A percentile compares a stretch with the other conserved stretches of the same genome.
Evolutionary conservation across 92 coral and sea anemone genomes (phyloP).

Genomic region (Phenganax stokvisi): DNA sequence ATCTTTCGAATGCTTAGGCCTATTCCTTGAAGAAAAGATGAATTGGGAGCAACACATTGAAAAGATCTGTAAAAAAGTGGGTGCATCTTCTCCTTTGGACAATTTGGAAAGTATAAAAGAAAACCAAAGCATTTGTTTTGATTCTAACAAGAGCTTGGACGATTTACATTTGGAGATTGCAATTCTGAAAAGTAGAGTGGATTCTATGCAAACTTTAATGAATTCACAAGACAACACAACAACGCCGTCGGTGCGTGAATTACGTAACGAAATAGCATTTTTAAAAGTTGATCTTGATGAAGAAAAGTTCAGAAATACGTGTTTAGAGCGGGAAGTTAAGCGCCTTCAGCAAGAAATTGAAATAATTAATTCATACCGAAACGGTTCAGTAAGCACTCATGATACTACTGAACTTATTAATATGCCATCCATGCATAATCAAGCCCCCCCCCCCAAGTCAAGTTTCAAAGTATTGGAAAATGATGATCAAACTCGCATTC

Average conservation of each 20-base stretch:
- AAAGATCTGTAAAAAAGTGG: slow-evolving; percentile 3
- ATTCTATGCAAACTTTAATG: slow-evolving; percentile 9
- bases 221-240: slow-evolving; percentile 3
- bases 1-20: not conserved
- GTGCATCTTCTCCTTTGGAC: not conserved
- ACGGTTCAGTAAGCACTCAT: not conserved
- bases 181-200: not conserved
- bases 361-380: not conserved
- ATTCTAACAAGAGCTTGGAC: not conserved
- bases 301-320: not conserved
- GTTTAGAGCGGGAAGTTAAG: not conserved
- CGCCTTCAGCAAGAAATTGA: not conserved
- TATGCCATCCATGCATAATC: not conserved
- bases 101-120: not conserved
- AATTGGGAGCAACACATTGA: not conserved
- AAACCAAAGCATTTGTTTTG: not conserved
- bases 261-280: not conserved
- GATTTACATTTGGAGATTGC: too few relatives aligned
- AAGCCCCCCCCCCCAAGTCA: not conserved
- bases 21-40: not conserved
- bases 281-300: not conserved
- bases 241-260: not conserved
- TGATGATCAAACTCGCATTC: too few relatives aligned
- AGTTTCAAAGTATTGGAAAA: not conserved
- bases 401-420: not conserved